Conservation (phyloP, 2,888 invertebrate genomes). For the Lithodes maja region DNA sequence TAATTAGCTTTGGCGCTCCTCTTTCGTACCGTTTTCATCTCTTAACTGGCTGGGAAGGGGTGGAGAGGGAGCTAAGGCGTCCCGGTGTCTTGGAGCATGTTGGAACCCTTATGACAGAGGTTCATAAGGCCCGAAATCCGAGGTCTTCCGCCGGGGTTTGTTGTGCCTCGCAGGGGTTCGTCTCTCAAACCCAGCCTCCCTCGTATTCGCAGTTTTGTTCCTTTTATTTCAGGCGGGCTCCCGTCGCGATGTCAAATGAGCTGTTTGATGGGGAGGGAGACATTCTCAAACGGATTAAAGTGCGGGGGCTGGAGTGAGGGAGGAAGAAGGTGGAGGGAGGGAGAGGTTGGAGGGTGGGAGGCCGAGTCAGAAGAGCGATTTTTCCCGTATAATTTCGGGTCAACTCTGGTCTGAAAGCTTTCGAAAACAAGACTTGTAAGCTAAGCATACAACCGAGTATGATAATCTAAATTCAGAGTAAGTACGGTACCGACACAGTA, state of each 20-base stretch:
- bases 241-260: constrained; percentile 57
- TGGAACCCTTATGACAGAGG: neutral
- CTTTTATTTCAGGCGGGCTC: constrained; percentile 49
- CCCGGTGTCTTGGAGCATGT: neutral
- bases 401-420: no score
- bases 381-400: no score
- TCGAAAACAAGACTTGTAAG: no score
- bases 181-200: constrained; percentile 29
- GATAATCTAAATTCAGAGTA: no score
- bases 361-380: neutral
- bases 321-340: neutral
- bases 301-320: neutral
- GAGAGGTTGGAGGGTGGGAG: neutral
- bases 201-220: constrained; percentile 46
- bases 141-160: neutral
- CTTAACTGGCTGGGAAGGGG: neutral
- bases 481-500: no score
- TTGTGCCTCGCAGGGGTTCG: neutral
- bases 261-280: constrained; percentile 50
- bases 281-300: constrained; percentile 42
- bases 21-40: constrained; percentile 38
- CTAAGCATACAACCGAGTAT: no score
- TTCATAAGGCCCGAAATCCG: neutral
- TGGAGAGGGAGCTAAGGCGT: neutral
- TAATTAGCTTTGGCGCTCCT: constrained; percentile 48